Evolutionary conservation across 2,888 invertebrate genomes (phyloP).

Genomic region (Drosophila birchii): DNA sequence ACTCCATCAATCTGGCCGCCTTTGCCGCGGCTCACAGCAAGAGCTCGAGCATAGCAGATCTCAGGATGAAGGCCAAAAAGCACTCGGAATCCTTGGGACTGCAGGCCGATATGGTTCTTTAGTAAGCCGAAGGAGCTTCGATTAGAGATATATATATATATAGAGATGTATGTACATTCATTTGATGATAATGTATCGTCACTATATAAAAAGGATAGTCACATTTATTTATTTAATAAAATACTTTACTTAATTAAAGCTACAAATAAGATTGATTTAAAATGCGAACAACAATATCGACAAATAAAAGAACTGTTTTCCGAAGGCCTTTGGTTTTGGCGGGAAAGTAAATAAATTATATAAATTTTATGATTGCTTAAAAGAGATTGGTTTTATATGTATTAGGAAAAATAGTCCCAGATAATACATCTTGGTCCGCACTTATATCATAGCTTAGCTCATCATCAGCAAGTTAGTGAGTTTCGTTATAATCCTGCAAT

Average conservation of each 20-base stretch:
- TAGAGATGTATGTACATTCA: constrained; percentile 42
- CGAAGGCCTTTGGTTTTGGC: constrained; percentile 10
- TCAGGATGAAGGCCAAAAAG: constrained; percentile 95
- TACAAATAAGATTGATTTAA: constrained; percentile 35
- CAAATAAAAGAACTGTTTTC: constrained; percentile 43
- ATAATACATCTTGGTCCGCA: constrained; percentile 17
- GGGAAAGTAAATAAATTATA: constrained; percentile 1
- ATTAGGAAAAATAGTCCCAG: not conserved
- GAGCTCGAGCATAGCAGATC: constrained; percentile 96
- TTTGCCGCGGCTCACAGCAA: constrained; percentile 93
- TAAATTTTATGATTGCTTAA: not conserved
- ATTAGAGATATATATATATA: constrained; percentile 4
- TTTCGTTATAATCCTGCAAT: constrained; percentile 2
- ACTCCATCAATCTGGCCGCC: constrained; percentile 91
- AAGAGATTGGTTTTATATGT: not conserved
- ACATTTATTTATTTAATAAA: constrained; percentile 43
- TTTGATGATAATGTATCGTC: constrained; percentile 18
- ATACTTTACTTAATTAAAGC: constrained; percentile 35
- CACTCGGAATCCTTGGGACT: constrained; percentile 94
- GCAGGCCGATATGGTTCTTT: constrained; percentile 73
- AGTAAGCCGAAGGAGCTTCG: constrained; percentile 43
- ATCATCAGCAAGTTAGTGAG: not conserved
- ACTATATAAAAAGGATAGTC: constrained; percentile 30
- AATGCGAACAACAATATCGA: constrained; percentile 34
- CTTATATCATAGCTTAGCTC: constrained; percentile 6